phyloP scores from a whole-genome alignment of 2,797 vertebrate species.

The Sebastolobus altivelis region DNA sequence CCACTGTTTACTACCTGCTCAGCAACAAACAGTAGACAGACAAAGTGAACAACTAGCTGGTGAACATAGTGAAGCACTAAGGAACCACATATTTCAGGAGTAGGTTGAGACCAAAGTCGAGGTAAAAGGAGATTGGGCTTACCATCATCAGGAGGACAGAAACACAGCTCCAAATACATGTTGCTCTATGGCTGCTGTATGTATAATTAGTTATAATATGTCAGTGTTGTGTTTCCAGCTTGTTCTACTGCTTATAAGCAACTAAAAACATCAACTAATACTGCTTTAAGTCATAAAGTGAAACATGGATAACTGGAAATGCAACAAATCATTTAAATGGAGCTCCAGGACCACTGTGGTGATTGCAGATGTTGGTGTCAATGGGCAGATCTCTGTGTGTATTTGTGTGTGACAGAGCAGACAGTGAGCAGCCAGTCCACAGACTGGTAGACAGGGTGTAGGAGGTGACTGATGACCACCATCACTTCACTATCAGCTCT shows the following conservation, averaged over 20 bases:
- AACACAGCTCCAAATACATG: not conserved
- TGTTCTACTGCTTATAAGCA: not conserved
- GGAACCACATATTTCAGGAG: not conserved
- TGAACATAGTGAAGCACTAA: not conserved
- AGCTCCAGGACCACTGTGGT: not conserved
- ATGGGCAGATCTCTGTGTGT: conserved; percentile 32
- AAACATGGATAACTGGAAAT: not conserved
- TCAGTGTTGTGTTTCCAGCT: not conserved
- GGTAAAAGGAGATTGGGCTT: not conserved
- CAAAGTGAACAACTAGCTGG: not conserved
- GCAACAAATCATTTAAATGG: not conserved
- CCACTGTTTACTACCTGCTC: not conserved
- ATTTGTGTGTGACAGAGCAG: conserved; percentile 46
- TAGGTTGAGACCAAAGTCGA: conserved; percentile 2
- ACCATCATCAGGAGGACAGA: not conserved
- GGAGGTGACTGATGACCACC: conserved; percentile 84
- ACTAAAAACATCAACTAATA: not conserved
- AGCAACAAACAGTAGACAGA: not conserved
- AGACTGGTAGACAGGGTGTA: conserved; percentile 70
- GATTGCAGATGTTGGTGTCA: not conserved
- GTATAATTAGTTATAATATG: too few relatives aligned
- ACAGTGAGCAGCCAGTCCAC: conserved; percentile 52
- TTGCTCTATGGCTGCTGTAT: not conserved
- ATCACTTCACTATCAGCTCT: conserved; percentile 76
- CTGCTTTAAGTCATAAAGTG: not conserved